These are phyloP conservation scores for Esperia sulphurella DNA, from an alignment of 2,888 invertebrate genomes.

Conservation along the genomic window DNA sequence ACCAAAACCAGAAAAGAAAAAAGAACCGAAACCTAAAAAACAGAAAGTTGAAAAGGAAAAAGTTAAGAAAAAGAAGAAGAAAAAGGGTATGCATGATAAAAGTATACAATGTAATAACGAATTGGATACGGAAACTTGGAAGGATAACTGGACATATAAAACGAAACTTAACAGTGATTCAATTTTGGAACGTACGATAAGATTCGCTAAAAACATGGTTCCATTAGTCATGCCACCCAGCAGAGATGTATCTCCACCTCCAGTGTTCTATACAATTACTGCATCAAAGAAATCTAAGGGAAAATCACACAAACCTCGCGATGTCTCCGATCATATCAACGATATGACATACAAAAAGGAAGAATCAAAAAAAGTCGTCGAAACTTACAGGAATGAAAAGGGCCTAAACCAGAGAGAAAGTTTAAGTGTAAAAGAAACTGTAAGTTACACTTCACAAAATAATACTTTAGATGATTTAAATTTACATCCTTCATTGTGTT, in stretches of 20 bases:
- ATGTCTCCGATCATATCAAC: slow-evolving; percentile 18
- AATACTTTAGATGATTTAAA: slow-evolving; percentile 59
- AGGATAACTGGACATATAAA: slow-evolving; percentile 23
- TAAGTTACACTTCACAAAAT: slow-evolving; percentile 43
- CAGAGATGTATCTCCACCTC: slow-evolving; percentile 24
- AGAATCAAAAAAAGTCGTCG: slow-evolving; percentile 34
- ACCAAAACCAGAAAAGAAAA: slow-evolving; percentile 9
- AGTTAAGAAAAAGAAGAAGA: slow-evolving; percentile 15
- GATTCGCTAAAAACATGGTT: slow-evolving; percentile 54
- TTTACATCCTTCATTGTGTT: slow-evolving; percentile 52
- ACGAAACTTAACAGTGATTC: slow-evolving; percentile 26
- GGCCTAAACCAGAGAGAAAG: slow-evolving; percentile 27
- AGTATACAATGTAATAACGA: slow-evolving; percentile 33
- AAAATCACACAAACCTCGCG: slow-evolving; percentile 24
- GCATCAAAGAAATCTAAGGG: slow-evolving; percentile 39
- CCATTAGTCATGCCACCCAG: slow-evolving; percentile 53
- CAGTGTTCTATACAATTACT: slow-evolving; percentile 55
- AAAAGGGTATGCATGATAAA: slow-evolving; percentile 33
- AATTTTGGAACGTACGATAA: slow-evolving; percentile 53
- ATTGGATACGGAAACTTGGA: slow-evolving; percentile 15
- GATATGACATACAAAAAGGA: slow-evolving; percentile 29
- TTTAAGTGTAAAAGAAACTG: slow-evolving; percentile 37
- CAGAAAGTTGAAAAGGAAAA: slow-evolving; percentile 3
- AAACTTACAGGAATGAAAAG: slow-evolving; percentile 35
- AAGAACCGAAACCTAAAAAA: slow-evolving; percentile 16